Conservation (phyloP, 2,113 vertebrate species). For the Ictalurus punctatus region DNA sequence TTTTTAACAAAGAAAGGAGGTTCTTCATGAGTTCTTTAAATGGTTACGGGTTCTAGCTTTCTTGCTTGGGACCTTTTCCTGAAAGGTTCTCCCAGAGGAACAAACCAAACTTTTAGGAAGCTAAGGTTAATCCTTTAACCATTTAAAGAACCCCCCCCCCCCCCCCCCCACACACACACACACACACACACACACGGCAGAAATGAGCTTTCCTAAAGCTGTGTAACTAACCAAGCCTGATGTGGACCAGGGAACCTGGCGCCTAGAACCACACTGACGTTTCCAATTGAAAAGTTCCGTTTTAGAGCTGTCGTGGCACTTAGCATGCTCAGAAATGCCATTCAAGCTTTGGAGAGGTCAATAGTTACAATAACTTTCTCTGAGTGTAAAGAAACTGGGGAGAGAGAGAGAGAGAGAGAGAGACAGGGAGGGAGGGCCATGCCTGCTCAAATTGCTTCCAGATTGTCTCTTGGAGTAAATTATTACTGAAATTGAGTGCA, state of each 20-base stretch:
- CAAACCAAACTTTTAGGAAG: not conserved
- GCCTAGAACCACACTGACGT: slow-evolving; percentile 66
- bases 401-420: slow-evolving; percentile 58
- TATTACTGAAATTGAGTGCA: slow-evolving; percentile 76
- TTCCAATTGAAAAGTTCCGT: slow-evolving; percentile 73
- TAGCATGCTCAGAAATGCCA: slow-evolving; percentile 71
- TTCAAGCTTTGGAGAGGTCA: slow-evolving; percentile 76
- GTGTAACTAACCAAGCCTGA: slow-evolving; percentile 29
- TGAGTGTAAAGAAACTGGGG: slow-evolving; percentile 66
- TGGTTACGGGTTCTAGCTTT: not conserved
- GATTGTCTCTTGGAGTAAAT: slow-evolving; percentile 68
- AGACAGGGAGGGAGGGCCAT: slow-evolving; percentile 56
- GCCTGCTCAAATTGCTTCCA: slow-evolving; percentile 79
- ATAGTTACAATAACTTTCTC: slow-evolving; percentile 81
- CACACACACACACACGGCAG: not conserved
- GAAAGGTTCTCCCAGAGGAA: not conserved
- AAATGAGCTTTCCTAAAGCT: not conserved
- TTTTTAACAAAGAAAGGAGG: not conserved
- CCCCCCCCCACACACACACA: not conserved
- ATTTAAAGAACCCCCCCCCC: no score
- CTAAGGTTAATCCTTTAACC: not conserved
- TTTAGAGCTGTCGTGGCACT: slow-evolving; percentile 67
- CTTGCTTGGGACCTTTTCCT: not conserved
- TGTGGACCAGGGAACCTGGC: slow-evolving; percentile 64
- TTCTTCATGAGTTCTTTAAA: not conserved